Evolutionary conservation across 2,113 vertebrate genomes (phyloP).

Genomic region (Manacus vitellinus): DNA sequence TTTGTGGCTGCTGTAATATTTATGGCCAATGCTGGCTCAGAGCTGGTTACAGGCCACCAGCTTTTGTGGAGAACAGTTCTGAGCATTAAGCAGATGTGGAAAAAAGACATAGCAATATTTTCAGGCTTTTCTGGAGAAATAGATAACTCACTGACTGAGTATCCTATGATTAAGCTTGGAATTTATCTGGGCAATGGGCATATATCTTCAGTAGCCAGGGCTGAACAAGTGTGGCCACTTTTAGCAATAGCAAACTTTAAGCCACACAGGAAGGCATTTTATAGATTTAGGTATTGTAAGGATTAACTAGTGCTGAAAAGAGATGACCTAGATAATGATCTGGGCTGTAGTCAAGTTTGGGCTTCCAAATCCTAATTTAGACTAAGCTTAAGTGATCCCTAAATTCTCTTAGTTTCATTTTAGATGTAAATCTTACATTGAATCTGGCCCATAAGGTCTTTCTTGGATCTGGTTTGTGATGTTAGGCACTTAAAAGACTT

Average conservation of each 20-base stretch:
- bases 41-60: background rate
- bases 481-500: background rate
- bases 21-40: background rate
- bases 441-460: background rate
- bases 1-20: background rate
- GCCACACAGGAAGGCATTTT: background rate
- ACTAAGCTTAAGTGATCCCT: background rate
- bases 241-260: background rate
- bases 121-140: background rate
- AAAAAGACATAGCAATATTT: background rate
- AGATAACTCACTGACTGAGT: background rate
- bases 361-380: background rate
- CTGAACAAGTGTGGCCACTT: background rate
- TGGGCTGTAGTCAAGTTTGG: background rate
- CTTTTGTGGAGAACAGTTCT: background rate
- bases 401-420: background rate
- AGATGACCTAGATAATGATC: background rate
- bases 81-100: background rate
- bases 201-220: background rate
- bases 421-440: background rate
- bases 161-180: background rate
- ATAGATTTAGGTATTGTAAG: background rate
- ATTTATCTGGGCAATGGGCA: background rate
- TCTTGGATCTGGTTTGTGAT: background rate
- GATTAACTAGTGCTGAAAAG: background rate